Base-by-base conservation (phyloP, 2,113 vertebrate genomes). In the Anser brachyrhynchus region DNA sequence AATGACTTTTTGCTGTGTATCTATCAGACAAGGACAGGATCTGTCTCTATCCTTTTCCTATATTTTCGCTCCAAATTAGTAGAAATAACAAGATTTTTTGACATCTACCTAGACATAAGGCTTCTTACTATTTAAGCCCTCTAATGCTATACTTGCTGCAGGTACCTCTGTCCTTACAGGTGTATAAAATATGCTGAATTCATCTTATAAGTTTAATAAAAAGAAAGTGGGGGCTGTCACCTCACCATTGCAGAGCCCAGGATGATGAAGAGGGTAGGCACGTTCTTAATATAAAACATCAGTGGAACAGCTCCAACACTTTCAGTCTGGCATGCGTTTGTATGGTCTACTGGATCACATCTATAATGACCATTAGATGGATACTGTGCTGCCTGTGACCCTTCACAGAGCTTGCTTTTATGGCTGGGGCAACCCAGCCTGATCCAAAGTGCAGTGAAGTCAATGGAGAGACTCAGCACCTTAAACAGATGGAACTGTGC, bases 401-500 rank as follows among this genome's bases (percentile, higher is more conserved):
- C 82, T 93, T 55, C 59, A 69, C 65, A 70, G 81, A 88, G 43
- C 29, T 65, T n/a, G 22, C 14, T 69, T 57, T 95, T 69, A 89
- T 88, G 57, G 70, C 93, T 82, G 57, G 18, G 35, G 52, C 67
- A 67, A 62, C 13, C 11, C 59, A 92, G 55, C 33, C 51, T 25
- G 12, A 81, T 77, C 46, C 46, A 83, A 78, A 95, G 64, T 59
- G 66, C 71, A 82, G 66, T 78, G 37, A 90, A 92, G 26, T 57
- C 58, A 76, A 35, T 29, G 70, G 39, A 92, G 69, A 94, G 39
- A 58, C 77, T 87, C 94, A 95, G 78, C 81, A 92, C 81, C 74
- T 9, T 54, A 59, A 66, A 84, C 39, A 3, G 1, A 75, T 61
- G 92, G 92, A 86, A 94, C 65, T 12, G 1, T 10, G 59, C 83